Conservation (phyloP, 2,888 invertebrate genomes). For the Drosophila cognata region DNA sequence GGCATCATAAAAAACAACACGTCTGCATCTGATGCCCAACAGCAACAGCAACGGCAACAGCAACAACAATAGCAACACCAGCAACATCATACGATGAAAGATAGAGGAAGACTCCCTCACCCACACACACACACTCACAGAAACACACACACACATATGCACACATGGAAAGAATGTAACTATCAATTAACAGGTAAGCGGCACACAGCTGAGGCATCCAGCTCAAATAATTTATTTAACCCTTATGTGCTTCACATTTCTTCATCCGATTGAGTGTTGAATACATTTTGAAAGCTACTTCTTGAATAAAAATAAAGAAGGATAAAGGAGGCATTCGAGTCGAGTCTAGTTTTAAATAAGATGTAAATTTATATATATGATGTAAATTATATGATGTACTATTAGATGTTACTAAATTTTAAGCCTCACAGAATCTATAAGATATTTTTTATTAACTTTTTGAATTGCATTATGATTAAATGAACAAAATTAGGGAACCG, state of each 20-base stretch:
- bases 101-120: conserved; percentile 13
- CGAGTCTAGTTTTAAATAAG: neutral
- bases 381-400: neutral
- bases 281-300: neutral
- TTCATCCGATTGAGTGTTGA: neutral
- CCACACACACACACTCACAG: conserved; percentile 12
- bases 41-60: conserved; percentile 5
- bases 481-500: neutral
- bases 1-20: conserved; percentile 76
- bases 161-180: conserved; percentile 69
- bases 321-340: neutral
- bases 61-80: neutral
- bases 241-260: conserved; percentile 13
- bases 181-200: conserved; percentile 81
- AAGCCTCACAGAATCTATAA: neutral
- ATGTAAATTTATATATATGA: neutral
- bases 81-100: conserved; percentile 3
- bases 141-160: conserved; percentile 3
- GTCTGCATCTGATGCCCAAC: conserved; percentile 56
- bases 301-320: neutral
- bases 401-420: neutral
- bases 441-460: neutral
- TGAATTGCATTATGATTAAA: neutral
- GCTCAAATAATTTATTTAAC: conserved; percentile 55
- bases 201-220: conserved; percentile 40